Conservation (phyloP, 2,888 invertebrate species). For the Stenodema calcarata region DNA sequence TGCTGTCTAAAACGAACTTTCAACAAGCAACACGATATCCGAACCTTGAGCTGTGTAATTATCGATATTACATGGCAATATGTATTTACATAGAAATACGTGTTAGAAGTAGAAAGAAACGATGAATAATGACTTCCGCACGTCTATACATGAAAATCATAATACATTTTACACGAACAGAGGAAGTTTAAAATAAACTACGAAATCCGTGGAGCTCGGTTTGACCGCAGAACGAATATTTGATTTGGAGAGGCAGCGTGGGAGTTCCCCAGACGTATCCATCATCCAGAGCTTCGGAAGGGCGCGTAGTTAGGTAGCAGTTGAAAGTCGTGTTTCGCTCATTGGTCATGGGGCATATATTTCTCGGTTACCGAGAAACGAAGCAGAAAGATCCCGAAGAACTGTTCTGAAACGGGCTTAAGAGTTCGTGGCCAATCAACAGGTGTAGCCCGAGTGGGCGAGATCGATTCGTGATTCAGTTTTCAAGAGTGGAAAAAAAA, state of each 20-base stretch:
- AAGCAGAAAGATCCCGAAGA: not conserved
- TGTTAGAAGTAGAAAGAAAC: too few species aligned
- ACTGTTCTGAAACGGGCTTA: not conserved
- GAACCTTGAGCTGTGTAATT: too few species aligned
- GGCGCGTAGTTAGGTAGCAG: conserved; percentile 35
- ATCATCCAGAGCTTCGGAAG: not conserved
- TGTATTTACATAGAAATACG: too few species aligned
- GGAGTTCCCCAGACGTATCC: conserved; percentile 13
- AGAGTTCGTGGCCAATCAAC: conserved; percentile 38
- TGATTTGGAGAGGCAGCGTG: conserved; percentile 6
- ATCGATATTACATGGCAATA: too few species aligned
- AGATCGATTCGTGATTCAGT: conserved; percentile 35
- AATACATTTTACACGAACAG: not conserved
- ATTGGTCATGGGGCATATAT: conserved; percentile 27
- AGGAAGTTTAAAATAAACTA: not conserved
- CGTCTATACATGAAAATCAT: not conserved
- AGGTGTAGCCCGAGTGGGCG: conserved; percentile 32
- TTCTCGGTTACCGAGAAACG: not conserved
- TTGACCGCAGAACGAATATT: not conserved
- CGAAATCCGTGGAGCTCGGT: not conserved
- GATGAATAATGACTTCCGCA: not conserved
- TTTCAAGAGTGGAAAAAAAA: conserved; percentile 7
- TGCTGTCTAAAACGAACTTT: too few species aligned
- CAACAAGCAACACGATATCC: too few species aligned
- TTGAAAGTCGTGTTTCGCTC: conserved; percentile 29